Percentiles rank a stretch among this genome's conserved stretches.
These are phyloP conservation scores for Eupelmus urozonus DNA, from an alignment of 2,888 invertebrate species.

Conservation along the genomic window DNA sequence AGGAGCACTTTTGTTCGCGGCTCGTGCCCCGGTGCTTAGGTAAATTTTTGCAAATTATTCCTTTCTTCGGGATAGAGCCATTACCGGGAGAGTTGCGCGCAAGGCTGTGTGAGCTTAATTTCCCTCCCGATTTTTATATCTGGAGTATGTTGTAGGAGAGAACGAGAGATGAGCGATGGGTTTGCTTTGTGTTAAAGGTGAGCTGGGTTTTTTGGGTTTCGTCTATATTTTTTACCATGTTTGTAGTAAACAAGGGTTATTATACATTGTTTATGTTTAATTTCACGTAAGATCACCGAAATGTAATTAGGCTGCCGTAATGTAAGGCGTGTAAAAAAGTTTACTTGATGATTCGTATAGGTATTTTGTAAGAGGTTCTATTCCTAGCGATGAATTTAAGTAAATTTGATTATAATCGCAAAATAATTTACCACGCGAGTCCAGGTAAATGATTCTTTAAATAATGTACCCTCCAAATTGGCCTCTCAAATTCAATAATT, in stretches of 20 bases:
- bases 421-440: too few relatives aligned
- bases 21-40: neutral
- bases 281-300: neutral
- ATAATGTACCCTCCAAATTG: too few relatives aligned
- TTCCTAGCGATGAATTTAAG: neutral
- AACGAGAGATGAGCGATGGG: too few relatives aligned
- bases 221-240: too few relatives aligned
- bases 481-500: too few relatives aligned
- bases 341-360: too few relatives aligned
- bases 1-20: neutral
- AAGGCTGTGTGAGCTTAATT: neutral
- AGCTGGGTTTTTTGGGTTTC: neutral
- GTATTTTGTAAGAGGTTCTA: too few relatives aligned
- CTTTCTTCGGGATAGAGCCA: conserved; percentile 31
- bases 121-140: conserved; percentile 25
- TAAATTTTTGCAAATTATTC: conserved; percentile 41
- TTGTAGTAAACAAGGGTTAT: too few relatives aligned
- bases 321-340: too few relatives aligned
- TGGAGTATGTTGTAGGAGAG: neutral
- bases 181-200: conserved; percentile 9
- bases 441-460: too few relatives aligned
- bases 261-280: neutral
- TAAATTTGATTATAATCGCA: neutral
- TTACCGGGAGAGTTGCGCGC: neutral
- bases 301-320: too few relatives aligned